Conservation (phyloP, 2,797 vertebrate species). For the Tenualosa thibaudeaui region DNA sequence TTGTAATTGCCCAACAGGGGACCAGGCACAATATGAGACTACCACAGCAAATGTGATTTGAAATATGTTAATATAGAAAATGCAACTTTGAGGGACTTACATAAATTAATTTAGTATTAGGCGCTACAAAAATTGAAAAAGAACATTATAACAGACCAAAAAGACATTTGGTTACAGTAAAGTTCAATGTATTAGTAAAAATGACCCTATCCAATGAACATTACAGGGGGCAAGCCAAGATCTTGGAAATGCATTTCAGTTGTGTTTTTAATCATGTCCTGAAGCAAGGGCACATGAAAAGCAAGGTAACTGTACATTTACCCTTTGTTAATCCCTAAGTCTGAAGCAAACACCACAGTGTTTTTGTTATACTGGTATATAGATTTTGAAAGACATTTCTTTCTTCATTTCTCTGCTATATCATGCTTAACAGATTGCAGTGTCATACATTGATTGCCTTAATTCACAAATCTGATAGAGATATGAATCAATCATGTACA, state of each 20-base stretch:
- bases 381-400: neutral
- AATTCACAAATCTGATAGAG: neutral
- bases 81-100: constrained; percentile 12
- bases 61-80: constrained; percentile 17
- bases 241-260: neutral
- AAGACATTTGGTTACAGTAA: neutral
- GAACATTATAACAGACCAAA: neutral
- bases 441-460: neutral
- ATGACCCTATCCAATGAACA: neutral
- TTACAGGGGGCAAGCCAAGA: neutral
- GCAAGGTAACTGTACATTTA: neutral
- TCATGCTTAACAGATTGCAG: neutral
- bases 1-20: constrained; percentile 23
- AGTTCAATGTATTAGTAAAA: constrained; percentile 14
- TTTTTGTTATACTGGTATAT: too few relatives aligned
- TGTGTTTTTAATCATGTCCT: neutral
- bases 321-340: neutral
- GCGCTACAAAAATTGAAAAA: constrained; percentile 2
- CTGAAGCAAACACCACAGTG: neutral
- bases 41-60: constrained; percentile 25
- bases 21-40: constrained; percentile 5
- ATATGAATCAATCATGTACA: constrained; percentile 8
- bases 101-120: constrained; percentile 4
- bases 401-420: neutral
- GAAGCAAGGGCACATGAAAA: neutral